These are phyloP conservation scores for Lagopus muta DNA, from an alignment of 2,113 vertebrate species.

Conservation along the genomic window DNA sequence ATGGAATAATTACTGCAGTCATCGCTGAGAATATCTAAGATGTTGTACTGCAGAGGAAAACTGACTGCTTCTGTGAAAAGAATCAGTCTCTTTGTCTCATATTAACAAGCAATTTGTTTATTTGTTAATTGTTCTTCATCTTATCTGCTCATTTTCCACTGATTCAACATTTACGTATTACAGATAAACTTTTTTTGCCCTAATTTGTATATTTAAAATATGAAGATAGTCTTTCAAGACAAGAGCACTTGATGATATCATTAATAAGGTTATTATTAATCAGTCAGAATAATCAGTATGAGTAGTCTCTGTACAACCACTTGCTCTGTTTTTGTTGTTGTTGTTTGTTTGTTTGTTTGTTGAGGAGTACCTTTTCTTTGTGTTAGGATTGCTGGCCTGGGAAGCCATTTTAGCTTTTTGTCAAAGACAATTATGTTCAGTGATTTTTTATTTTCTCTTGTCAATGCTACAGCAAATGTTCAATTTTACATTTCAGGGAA, in stretches of 20 bases:
- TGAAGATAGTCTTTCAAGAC: not conserved
- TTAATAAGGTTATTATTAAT: not conserved
- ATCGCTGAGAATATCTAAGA: not conserved
- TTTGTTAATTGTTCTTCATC: not conserved
- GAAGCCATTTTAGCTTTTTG: not conserved
- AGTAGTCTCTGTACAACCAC: not conserved
- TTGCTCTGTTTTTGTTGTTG: not conserved
- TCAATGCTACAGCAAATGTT: not conserved
- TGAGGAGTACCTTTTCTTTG: not conserved
- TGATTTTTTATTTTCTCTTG: not conserved
- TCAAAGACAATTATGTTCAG: not conserved
- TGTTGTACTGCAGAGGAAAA: not conserved
- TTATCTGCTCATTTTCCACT: not conserved
- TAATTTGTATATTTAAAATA: not conserved
- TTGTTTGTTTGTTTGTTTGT: not conserved
- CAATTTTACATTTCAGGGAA: not conserved
- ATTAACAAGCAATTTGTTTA: not conserved
- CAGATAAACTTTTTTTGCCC: not conserved
- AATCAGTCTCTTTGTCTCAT: not conserved
- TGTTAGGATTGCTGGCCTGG: not conserved
- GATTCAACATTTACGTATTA: not conserved
- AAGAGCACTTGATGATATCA: not conserved
- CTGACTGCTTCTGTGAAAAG: not conserved
- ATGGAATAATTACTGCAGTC: not conserved
- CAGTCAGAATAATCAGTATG: not conserved